Evolutionary conservation across 2,888 invertebrate genomes (phyloP), one percentile per base, ranked within the genome.

Genomic region (Drosophila atripex): DNA sequence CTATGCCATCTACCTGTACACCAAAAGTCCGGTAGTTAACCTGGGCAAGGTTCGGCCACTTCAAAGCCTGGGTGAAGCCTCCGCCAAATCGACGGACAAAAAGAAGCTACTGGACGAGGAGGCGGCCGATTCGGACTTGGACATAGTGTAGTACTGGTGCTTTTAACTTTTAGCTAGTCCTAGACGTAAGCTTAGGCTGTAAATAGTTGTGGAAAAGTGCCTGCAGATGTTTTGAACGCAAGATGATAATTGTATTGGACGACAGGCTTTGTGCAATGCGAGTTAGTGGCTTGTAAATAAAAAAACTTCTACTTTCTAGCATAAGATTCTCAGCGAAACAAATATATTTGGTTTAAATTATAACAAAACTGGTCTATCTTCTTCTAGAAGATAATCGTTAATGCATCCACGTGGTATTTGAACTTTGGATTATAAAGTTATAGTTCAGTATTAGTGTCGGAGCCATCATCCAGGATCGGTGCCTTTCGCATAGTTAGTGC

Each of bases 11-110:
- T 94, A 95, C 79, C 93, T 98, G 88, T 98, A 98, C 92, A 95
- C 97, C 6, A 95, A 95, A 91, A 97, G 97, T 92, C 98, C 98
- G 1, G 97, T 98, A 0, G 93, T 93, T 70, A 95, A 95, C 86
- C 78, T 90, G 12, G 91, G 91, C 45, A 91, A 90, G 70, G 72
- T 90, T 23, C 87, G 89, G 8, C 88, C 87, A 0, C 53, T 86
- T 38, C 65, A 72, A 0, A 80, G 23, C 21, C 52, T 89, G 11
- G 80, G 71, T 46, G 89, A 86, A 4, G 75, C 73, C 7, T 53
- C 71, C 8, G n/a, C 68, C 7, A 60, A 66, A 32, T 54, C 54
- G 3, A 73, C 71, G 12, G 89, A 88, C 28, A 84, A 76, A 35
- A 80, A 76, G 1, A 86, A 79, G 66, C 75, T 91, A 11, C 58